Evolutionary conservation across 2,888 invertebrate species (phyloP), one percentile per base, ranked within the genome.

Genomic region (Octodonta nipae): DNA sequence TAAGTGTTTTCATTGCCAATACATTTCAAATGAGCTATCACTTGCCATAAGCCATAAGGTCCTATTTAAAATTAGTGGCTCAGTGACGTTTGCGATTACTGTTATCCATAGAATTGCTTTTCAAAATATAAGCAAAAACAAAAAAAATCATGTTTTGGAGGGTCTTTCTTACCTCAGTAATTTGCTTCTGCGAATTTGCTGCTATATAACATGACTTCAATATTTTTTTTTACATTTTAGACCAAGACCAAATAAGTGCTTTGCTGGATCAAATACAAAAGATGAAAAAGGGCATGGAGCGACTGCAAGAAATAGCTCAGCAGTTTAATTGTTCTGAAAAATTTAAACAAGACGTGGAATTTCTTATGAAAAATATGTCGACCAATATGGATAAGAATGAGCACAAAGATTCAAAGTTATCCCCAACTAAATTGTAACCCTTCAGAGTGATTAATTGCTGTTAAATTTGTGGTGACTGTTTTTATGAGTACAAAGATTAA

Each of bases 201-300:
- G n/a, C n/a, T n/a, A n/a, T 12, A 12, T 13, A 15, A 13, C 10
- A 13, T n/a, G n/a, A n/a, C n/a, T n/a, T n/a, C n/a, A n/a, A 8
- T 28, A 5, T 22, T 22, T 13, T 22, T 26, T 34, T 13, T 32
- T 20, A 11, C 10, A 28, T 42, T 41, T 24, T 27, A 49, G 48
- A 41, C 26, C 40, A 34, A 32, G 50, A 48, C 25, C 46, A 50
- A 28, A 33, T 48, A 14, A 27, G 35, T 3, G 34, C 34, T 1
- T 34, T 50, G 5, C 30, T 48, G 20, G 47, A 47, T 22, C 51
- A 51, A 39, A 48, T 52, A 5, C 36, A 46, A 25, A 51, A 49
- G 37, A 50, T 52, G 52, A 51, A 51, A 34, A 43, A 41, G 5
- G 51, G 52, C 6, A 41, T 52, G 37, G 41, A 51, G 37, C 37